These are phyloP conservation scores for Melanotaenia trifasciata DNA, from an alignment of 2,797 vertebrate species.

Conservation along the genomic window DNA sequence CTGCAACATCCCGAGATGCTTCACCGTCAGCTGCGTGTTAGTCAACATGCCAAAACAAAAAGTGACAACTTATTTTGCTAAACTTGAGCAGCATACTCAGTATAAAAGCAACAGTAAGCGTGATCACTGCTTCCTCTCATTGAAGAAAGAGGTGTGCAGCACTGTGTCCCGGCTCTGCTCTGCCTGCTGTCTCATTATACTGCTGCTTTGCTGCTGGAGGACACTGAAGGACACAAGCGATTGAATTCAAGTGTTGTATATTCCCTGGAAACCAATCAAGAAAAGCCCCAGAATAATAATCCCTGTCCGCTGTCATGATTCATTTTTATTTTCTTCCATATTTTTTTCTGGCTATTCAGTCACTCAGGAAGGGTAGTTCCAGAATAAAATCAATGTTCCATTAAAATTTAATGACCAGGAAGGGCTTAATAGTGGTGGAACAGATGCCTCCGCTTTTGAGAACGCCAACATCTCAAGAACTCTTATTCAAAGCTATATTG, in stretches of 20 bases:
- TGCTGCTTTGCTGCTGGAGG: slow-evolving; percentile 78
- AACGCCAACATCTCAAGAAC: slow-evolving; percentile 69
- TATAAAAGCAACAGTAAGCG: slow-evolving; percentile 18
- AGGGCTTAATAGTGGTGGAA: slow-evolving; percentile 85
- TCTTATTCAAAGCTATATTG: slow-evolving; percentile 62
- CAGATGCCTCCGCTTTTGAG: slow-evolving; percentile 83
- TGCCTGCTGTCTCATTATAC: slow-evolving; percentile 78
- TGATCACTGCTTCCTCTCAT: slow-evolving; percentile 38
- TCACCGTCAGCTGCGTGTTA: slow-evolving; percentile 25
- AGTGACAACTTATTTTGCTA: slow-evolving; percentile 35
- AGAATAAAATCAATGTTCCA: slow-evolving; percentile 89
- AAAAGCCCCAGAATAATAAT: slow-evolving; percentile 82
- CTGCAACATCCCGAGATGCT: slow-evolving; percentile 25
- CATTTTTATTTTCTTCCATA: slow-evolving; percentile 84
- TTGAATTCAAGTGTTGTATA: slow-evolving; percentile 83
- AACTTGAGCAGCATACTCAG: slow-evolving; percentile 28
- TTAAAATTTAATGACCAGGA: slow-evolving; percentile 88
- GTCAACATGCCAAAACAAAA: slow-evolving; percentile 31
- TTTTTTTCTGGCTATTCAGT: slow-evolving; percentile 81
- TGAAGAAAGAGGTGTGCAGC: slow-evolving; percentile 54
- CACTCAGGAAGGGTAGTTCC: slow-evolving; percentile 80
- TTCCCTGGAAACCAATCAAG: slow-evolving; percentile 85
- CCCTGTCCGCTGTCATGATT: slow-evolving; percentile 80
- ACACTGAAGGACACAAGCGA: slow-evolving; percentile 82
- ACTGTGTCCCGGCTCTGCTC: slow-evolving; percentile 62